These are phyloP conservation scores for Nannobrachium achirus DNA, from an alignment of 2,113 vertebrate genomes.

Conservation along the genomic window DNA sequence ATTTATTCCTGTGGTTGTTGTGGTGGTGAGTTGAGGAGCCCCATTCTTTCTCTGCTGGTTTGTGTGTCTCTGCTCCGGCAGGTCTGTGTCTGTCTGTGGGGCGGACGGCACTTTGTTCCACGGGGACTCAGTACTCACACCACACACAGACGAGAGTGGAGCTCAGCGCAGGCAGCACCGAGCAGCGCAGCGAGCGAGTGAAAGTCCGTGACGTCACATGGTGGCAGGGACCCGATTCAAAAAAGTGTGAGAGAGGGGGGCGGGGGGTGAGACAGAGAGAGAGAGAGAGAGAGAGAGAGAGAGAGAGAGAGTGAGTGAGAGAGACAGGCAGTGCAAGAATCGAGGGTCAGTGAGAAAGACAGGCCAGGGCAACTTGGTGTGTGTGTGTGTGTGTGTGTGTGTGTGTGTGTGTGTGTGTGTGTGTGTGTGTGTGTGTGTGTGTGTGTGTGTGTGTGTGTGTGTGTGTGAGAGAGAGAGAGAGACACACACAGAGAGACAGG, in stretches of 20 bases:
- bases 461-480: neutral
- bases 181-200: conserved; percentile 6
- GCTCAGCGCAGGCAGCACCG: neutral
- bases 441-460: too few species aligned
- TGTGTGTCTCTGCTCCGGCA: conserved; percentile 55
- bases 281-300: conserved; percentile 21
- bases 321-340: too few species aligned
- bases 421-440: too few species aligned
- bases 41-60: conserved; percentile 65
- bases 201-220: conserved; percentile 21
- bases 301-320: too few species aligned
- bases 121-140: conserved; percentile 36
- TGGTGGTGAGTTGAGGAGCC: conserved; percentile 33
- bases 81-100: conserved; percentile 14
- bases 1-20: conserved; percentile 53
- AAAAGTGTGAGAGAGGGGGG: conserved; percentile 14
- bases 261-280: neutral
- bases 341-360: too few species aligned
- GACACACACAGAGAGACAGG: too few species aligned
- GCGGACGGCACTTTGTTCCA: conserved; percentile 69
- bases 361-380: too few species aligned
- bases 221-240: neutral
- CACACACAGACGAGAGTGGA: conserved; percentile 10
- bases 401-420: too few species aligned
- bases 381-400: too few species aligned